These are phyloP conservation scores for Drosophila prosaltans DNA, from an alignment of 1,140 invertebrate genomes.

Conservation along the genomic window DNA sequence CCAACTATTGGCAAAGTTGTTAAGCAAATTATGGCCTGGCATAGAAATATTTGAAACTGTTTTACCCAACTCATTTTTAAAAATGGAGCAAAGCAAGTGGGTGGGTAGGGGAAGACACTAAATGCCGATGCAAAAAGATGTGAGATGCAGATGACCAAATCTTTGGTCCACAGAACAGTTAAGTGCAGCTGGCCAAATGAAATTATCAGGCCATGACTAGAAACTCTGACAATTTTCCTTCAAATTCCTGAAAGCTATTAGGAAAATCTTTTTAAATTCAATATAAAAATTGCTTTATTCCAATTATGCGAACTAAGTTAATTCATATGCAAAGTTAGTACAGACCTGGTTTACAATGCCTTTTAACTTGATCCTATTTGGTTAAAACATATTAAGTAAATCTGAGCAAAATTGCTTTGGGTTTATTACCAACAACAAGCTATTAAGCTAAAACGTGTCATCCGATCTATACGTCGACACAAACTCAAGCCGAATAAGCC, in stretches of 20 bases:
- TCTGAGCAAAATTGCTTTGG: too few relatives aligned
- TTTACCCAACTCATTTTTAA: slow-evolving; percentile 37
- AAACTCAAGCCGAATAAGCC: neutral
- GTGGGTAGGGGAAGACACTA: neutral
- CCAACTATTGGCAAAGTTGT: slow-evolving; percentile 67
- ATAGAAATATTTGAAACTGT: slow-evolving; percentile 59
- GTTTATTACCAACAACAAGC: too few relatives aligned
- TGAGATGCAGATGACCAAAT: neutral
- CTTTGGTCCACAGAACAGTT: neutral
- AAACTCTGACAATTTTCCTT: neutral
- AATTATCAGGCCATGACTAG: neutral
- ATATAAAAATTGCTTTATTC: too few relatives aligned
- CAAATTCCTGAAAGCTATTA: too few relatives aligned
- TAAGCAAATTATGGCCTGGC: slow-evolving; percentile 76
- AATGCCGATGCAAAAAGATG: slow-evolving; percentile 6
- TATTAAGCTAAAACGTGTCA: too few relatives aligned
- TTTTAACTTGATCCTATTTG: too few relatives aligned
- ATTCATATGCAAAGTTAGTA: too few relatives aligned
- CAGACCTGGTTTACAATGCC: too few relatives aligned
- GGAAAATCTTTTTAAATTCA: too few relatives aligned
- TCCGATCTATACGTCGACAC: neutral
- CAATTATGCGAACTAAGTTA: too few relatives aligned
- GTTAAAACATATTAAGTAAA: too few relatives aligned
- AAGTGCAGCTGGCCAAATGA: slow-evolving; percentile 16
- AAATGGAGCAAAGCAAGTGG: neutral